phyloP scores from a whole-genome alignment of 2,113 vertebrate genomes.

The Cinclus mexicanus region DNA sequence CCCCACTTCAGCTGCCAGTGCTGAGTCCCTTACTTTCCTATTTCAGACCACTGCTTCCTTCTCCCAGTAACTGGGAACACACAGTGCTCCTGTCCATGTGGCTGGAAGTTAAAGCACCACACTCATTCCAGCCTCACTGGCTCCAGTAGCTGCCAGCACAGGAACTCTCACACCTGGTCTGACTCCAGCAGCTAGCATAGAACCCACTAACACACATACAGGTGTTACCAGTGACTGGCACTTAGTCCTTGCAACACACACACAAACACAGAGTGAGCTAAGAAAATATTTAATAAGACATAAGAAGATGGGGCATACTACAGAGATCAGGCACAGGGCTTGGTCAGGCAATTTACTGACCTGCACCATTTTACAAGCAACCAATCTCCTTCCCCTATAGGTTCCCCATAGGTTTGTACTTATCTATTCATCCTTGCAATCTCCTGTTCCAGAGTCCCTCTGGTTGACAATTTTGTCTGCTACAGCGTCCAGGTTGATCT shows the following conservation, averaged over 20 bases:
- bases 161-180: neutral
- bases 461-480: neutral
- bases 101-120: neutral
- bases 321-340: neutral
- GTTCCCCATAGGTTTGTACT: fast-evolving
- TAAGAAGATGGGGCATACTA: neutral
- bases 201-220: neutral
- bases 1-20: fast-evolving
- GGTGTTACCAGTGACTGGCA: neutral
- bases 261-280: neutral
- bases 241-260: neutral
- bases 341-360: neutral
- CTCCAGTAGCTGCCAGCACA: neutral
- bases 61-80: neutral
- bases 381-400: neutral
- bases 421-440: neutral
- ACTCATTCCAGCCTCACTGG: neutral
- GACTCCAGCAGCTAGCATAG: neutral
- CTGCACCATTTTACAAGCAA: neutral
- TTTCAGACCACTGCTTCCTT: neutral
- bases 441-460: neutral
- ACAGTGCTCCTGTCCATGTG: neutral
- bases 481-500: neutral
- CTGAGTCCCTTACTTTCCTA: neutral
- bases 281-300: neutral